These are phyloP conservation scores for Lethenteron reissneri DNA, from an alignment of 2,113 vertebrate species.

Conservation along the genomic window DNA sequence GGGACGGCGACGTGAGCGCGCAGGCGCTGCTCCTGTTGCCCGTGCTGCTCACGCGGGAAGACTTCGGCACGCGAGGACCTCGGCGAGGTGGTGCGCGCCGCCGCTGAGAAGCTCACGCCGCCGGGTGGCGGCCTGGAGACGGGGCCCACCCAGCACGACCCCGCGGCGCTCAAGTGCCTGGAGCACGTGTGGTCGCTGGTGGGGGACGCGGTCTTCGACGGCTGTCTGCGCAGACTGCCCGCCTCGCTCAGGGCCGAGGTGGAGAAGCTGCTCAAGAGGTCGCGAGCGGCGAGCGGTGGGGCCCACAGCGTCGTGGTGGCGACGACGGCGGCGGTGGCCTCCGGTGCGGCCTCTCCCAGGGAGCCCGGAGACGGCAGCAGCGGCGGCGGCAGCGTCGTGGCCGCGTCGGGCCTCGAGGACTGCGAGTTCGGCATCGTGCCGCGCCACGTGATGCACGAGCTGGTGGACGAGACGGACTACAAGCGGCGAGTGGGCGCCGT, in stretches of 20 bases:
- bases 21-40: slow-evolving; percentile 17
- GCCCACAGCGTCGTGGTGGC: background rate
- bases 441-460: slow-evolving; percentile 38
- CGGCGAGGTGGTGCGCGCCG: slow-evolving; percentile 14
- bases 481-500: slow-evolving; percentile 41
- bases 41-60: slow-evolving; percentile 16
- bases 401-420: background rate
- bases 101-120: slow-evolving; percentile 15
- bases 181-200: slow-evolving; percentile 12
- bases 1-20: slow-evolving; percentile 16
- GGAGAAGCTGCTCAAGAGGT: slow-evolving; percentile 15
- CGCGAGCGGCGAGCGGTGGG: slow-evolving; percentile 7
- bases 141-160: slow-evolving; percentile 12
- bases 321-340: background rate
- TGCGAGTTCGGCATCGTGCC: slow-evolving; percentile 43
- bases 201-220: slow-evolving; percentile 18
- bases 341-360: background rate
- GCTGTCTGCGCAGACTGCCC: slow-evolving; percentile 15
- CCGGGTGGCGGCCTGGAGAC: background rate
- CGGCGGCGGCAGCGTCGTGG: background rate
- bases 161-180: slow-evolving; percentile 14
- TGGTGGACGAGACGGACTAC: slow-evolving; percentile 54
- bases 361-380: background rate
- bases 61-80: slow-evolving; percentile 13
- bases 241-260: slow-evolving; percentile 14